These are phyloP conservation scores for Falcaria lacertinaria DNA, from an alignment of 2,888 invertebrate species.

Conservation along the genomic window DNA sequence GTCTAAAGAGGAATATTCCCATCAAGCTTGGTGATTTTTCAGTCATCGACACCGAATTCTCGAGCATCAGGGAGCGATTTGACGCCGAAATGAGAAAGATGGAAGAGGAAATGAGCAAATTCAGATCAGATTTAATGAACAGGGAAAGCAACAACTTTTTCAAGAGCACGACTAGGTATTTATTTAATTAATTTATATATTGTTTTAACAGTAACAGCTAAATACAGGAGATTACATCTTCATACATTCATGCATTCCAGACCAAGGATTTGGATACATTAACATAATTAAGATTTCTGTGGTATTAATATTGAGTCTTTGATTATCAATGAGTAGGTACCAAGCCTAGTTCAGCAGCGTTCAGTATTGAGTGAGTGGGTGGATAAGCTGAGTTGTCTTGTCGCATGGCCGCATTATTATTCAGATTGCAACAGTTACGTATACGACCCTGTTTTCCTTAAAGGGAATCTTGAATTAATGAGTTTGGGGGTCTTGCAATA, in stretches of 20 bases:
- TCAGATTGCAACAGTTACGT: slow-evolving; percentile 49
- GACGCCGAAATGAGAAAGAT: slow-evolving; percentile 98
- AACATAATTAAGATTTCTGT: too few species aligned
- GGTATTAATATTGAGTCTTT: too few species aligned
- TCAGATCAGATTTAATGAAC: slow-evolving; percentile 95
- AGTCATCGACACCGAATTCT: slow-evolving; percentile 97
- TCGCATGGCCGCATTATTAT: slow-evolving; percentile 49
- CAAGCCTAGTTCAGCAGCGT: too few species aligned
- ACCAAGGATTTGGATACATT: too few species aligned
- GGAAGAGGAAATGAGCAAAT: slow-evolving; percentile 99
- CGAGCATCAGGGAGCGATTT: slow-evolving; percentile 96
- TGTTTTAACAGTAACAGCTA: slow-evolving; percentile 8
- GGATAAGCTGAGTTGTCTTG: slow-evolving; percentile 23
- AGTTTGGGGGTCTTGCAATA: slow-evolving; percentile 65
- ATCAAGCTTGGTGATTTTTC: slow-evolving; percentile 96
- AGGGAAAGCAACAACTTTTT: slow-evolving; percentile 95
- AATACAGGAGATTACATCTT: not conserved
- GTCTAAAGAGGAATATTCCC: slow-evolving; percentile 93
- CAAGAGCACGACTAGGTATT: slow-evolving; percentile 92
- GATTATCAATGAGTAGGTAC: too few species aligned
- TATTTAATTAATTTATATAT: slow-evolving; percentile 29
- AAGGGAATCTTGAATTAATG: slow-evolving; percentile 75
- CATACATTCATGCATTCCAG: too few species aligned
- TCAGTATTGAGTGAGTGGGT: slow-evolving; percentile 14
- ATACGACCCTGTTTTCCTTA: slow-evolving; percentile 59